Base-by-base conservation (phyloP, 2,888 invertebrate genomes). In the Acrobasis suavella region DNA sequence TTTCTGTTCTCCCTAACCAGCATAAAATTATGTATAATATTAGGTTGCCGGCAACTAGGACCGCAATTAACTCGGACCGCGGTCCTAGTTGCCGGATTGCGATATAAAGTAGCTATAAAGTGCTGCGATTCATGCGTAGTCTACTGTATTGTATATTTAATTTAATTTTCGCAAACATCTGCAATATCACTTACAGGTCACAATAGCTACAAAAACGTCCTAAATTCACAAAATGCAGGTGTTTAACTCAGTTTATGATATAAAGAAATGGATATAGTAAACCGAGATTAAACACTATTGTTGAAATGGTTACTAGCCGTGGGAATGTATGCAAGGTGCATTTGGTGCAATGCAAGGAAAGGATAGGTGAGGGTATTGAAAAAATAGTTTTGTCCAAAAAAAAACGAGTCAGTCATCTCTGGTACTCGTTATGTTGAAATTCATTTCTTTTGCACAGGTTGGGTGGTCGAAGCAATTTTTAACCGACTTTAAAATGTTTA, bases 241-340 rank as follows among this genome's bases (percentile, higher is more conserved):
- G 54, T 37, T 17, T 39, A 69, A 69, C 64, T 63, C 58, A 66
- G 65, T 65, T 54, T 58, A 63, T 63, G 64, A 65, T 49, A 67
- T 64, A 66, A 66, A 16, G 62, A 50, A 64, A 64, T 65, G 60
- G 59, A 66, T 67, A 67, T 66, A 63, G 67, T 67, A 66, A 69
- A 66, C 63, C 66, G 64, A 67, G 67, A 67, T 64, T 61, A 1
- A 16, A 12, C 22, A 38, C 39, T 52, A 61, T 54, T 54, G 46
- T 54, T 52, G 12, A 22, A 49, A 58, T 32, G 12, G 15, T 49
- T 59, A 32, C 17, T 6, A 32, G 46, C 9, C 68, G 67, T 68
- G 69, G 64, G 69, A 70, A 68, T 37, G 55, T 56, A 49, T 9
- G 67, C 64, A 70, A 70, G 69, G 68, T 70, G 68, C 60, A 56